Evolutionary conservation across 2,888 invertebrate genomes (phyloP), one percentile per base, ranked within the genome.

Genomic region (Xestia sexstrigata): DNA sequence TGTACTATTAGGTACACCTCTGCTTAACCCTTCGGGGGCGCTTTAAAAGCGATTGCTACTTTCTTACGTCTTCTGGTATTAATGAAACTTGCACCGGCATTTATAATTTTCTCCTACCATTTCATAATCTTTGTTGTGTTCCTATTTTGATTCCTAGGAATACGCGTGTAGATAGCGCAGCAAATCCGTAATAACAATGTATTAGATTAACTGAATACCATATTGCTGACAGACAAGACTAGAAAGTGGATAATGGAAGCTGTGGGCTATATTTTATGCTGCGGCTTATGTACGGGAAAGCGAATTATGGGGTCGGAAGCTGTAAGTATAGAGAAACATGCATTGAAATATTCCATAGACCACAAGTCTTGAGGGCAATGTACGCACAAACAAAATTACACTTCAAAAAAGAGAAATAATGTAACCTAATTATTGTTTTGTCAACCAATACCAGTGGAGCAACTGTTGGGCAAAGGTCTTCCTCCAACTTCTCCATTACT

Each of bases 191-290:
- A 85, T 83, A 76, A 71, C 68, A 81, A 85, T 76, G 76, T 71
- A 70, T 63, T 73, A 73, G 35, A 69, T 52, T 45, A 67, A 67
- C 23, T 75, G 75, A 84, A 66, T 42, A 80, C 62, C 62, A 62
- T 66, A 63, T 60, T 70, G 35, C 69, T 85, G 70, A 65, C 39
- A 63, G 52, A 62, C 49, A 65, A 73, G 13, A 35, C 49, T 84
- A 74, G 84, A 84, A 84, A 84, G 84, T 84, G 47, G 60, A 79
- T 35, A 66, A 81, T 67, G 82, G 74, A 84, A 79, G 86, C 65
- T 60, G 58, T 67, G 63, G 63, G 26, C 52, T 72, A 74, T 74
- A 73, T 66, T 78, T 81, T 70, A 71, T 78, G 26, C 49, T 68
- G 42, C 30, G 49, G 65, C 15, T 79, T 68, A 55, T 73, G 52